Conservation (phyloP, 2,888 invertebrate genomes). For the Chesias legatella region DNA sequence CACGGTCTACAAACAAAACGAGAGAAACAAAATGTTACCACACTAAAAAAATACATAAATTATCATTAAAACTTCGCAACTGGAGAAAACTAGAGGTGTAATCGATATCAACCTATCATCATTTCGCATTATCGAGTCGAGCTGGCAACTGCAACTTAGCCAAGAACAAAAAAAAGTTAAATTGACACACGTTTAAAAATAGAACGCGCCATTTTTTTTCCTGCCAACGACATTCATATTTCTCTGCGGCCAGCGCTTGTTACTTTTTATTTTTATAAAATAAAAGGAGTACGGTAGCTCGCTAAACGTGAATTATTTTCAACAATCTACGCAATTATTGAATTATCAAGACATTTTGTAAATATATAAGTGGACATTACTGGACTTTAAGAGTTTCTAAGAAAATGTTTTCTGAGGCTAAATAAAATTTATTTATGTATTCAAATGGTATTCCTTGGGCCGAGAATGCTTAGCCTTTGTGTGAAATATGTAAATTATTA, state of each 20-base stretch:
- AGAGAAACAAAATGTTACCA: conserved; percentile 2
- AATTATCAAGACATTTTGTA: no score
- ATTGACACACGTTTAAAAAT: conserved; percentile 16
- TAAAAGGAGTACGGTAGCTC: no score
- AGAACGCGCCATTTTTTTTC: conserved; percentile 11
- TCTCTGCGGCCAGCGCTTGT: conserved; percentile 1
- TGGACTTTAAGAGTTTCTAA: no score
- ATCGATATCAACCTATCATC: conserved; percentile 11
- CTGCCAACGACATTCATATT: conserved; percentile 9
- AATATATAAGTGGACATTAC: no score
- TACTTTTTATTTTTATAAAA: conserved; percentile 5
- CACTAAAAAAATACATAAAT: no score
- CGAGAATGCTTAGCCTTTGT: neutral
- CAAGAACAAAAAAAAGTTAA: conserved; percentile 16
- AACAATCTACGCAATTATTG: no score
- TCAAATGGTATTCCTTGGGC: neutral
- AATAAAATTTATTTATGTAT: neutral
- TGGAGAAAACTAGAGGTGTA: conserved; percentile 7
- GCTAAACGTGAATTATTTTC: no score
- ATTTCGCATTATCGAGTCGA: conserved; percentile 3
- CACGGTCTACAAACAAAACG: neutral
- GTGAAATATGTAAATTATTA: neutral
- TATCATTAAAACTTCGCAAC: conserved; percentile 3
- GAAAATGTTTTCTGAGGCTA: no score
- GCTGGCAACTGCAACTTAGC: conserved; percentile 2